Base-by-base conservation (phyloP, 1,140 invertebrate genomes). In the Oppia nitens region DNA sequence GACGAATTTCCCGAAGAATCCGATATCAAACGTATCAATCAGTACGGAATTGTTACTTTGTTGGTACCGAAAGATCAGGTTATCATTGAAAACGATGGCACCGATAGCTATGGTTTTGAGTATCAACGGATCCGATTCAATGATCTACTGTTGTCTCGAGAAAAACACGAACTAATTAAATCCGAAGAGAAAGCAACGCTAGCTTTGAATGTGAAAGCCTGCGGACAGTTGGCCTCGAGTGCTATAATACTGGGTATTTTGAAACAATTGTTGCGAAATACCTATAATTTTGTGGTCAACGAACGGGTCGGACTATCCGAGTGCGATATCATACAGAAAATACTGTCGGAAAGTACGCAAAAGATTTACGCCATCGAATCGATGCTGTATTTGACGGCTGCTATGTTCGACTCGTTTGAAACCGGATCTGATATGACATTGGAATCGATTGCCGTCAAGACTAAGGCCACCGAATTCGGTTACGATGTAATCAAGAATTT, bases 311-410 rank as follows among this genome's bases (percentile, higher is more conserved):
- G 51, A 20, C 23, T 63, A 2, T 17, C 62, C 3, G 45, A 59
- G 1, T 59, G 62, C 59, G 55, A 63, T 54, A 27, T 60, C 9
- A 52, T 64, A 14, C 55, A 75, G 65, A 71, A 76, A 48, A 75
- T 79, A 47, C 63, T 84, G 59, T 75, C 76, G 1, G 71, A 75
- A 64, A 71, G 81, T 21, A 69, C 75, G 9, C 68, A 68, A 3
- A 64, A 71, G 2, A 70, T 79, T 3, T 90, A 88, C 68, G 78
- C 77, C 0, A 81, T 87, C 73, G 86, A 90, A 67, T 83, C 83
- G 65, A 79, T 84, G 72, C 70, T 81, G 0, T 90, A 85, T 68
- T 64, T 85, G 26, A 85, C 83, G 0, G 76, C 81, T 45, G 80
- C 79, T 3, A 69, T 84, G 11, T 65, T 81, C 25, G 85, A 88